Percentiles rank a stretch among this genome's conserved stretches.
These are phyloP conservation scores for Chelonia mydas DNA, from an alignment of 2,797 vertebrate genomes.

Conservation along the genomic window DNA sequence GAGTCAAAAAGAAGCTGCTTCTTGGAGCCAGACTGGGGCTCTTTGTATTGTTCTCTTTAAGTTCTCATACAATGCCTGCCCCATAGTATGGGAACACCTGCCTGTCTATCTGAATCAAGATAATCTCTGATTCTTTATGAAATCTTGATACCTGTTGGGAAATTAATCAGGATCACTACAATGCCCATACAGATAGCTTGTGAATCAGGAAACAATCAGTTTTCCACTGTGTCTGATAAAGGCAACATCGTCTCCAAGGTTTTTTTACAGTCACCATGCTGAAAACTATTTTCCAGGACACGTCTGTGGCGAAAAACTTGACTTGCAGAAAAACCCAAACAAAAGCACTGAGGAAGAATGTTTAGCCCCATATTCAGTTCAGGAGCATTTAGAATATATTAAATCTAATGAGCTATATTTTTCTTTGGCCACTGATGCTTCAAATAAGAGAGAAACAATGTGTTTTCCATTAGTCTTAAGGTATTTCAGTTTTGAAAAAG, in stretches of 20 bases:
- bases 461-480: not conserved
- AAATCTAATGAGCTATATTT: not conserved
- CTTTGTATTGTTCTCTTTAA: not conserved
- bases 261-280: not conserved
- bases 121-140: constrained; percentile 22
- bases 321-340: not conserved
- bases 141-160: constrained; percentile 5
- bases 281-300: not conserved
- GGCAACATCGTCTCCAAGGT: not conserved
- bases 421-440: not conserved
- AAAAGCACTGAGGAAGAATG: not conserved
- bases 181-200: not conserved
- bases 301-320: not conserved
- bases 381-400: not conserved
- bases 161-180: constrained; percentile 8
- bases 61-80: not conserved
- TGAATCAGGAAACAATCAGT: not conserved
- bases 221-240: not conserved
- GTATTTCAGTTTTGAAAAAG: not conserved
- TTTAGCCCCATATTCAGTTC: not conserved
- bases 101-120: not conserved
- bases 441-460: not conserved
- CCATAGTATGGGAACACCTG: not conserved
- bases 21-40: not conserved
- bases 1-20: not conserved